These are phyloP conservation scores for Zygogramma bicolorata DNA, from an alignment of 2,888 invertebrate genomes.

Conservation along the genomic window DNA sequence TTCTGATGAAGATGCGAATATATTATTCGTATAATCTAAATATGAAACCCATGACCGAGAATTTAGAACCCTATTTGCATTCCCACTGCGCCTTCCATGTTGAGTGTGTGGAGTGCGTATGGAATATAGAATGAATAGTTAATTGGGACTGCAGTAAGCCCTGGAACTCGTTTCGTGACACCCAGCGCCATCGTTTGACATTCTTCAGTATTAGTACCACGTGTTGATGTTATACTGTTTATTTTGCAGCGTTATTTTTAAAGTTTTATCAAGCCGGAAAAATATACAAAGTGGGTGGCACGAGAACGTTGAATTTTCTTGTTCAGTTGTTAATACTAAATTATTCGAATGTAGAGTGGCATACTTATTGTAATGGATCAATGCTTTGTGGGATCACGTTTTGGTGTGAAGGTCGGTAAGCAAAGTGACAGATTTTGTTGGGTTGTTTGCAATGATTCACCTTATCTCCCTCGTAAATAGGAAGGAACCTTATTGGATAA, in stretches of 20 bases:
- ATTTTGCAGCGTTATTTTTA: slow-evolving; percentile 10
- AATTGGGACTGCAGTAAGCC: slow-evolving; percentile 19
- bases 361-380: neutral
- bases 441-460: neutral
- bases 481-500: too few relatives aligned
- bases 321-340: neutral
- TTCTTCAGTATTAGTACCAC: neutral
- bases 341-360: neutral
- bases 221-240: slow-evolving; percentile 5
- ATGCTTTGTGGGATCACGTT: neutral
- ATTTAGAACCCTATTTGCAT: neutral
- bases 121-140: slow-evolving; percentile 24
- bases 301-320: slow-evolving; percentile 1
- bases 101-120: neutral
- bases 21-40: neutral
- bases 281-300: slow-evolving; percentile 11
- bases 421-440: neutral
- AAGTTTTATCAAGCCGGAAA: slow-evolving; percentile 8
- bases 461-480: too few relatives aligned
- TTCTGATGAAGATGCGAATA: neutral
- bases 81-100: neutral
- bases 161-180: neutral
- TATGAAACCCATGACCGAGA: neutral
- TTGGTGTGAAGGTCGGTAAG: neutral
- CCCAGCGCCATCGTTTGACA: slow-evolving; percentile 25